A percentile compares a stretch with the other conserved stretches of the same genome.
These are phyloP conservation scores for Bryconaethiops microstoma DNA, from an alignment of 2,797 vertebrate genomes.

Conservation along the genomic window DNA sequence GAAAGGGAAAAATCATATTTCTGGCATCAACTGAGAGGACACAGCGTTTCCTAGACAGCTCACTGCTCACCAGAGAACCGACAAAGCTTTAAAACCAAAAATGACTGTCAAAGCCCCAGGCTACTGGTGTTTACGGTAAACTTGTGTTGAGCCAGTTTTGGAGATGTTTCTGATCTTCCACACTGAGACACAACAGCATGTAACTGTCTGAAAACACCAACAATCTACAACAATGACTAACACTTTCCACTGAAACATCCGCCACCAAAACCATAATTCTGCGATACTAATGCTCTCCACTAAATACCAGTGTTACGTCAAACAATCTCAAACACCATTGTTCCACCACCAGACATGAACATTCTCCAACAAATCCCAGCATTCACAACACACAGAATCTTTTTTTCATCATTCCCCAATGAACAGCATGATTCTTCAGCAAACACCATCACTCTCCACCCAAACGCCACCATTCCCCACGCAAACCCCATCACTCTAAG, in stretches of 20 bases:
- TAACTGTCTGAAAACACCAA: background rate
- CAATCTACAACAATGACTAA: background rate
- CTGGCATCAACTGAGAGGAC: background rate
- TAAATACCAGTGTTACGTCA: too few relatives aligned
- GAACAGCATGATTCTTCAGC: background rate
- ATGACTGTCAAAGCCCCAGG: background rate
- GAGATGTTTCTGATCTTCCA: background rate
- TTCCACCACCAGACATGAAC: background rate
- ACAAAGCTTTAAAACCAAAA: background rate
- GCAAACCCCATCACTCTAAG: too few relatives aligned
- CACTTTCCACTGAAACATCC: too few relatives aligned
- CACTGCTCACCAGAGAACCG: background rate
- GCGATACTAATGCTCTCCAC: background rate
- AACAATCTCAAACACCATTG: too few relatives aligned
- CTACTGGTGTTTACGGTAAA: background rate
- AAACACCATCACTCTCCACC: background rate
- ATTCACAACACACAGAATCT: background rate
- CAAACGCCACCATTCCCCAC: too few relatives aligned
- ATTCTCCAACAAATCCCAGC: background rate
- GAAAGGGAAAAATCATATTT: background rate
- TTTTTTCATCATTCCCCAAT: background rate
- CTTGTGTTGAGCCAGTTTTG: background rate
- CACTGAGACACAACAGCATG: background rate
- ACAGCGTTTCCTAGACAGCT: background rate
- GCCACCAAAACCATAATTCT: too few relatives aligned